phyloP scores from a whole-genome alignment of 2,113 vertebrate genomes.

The Oryzias javanicus region DNA sequence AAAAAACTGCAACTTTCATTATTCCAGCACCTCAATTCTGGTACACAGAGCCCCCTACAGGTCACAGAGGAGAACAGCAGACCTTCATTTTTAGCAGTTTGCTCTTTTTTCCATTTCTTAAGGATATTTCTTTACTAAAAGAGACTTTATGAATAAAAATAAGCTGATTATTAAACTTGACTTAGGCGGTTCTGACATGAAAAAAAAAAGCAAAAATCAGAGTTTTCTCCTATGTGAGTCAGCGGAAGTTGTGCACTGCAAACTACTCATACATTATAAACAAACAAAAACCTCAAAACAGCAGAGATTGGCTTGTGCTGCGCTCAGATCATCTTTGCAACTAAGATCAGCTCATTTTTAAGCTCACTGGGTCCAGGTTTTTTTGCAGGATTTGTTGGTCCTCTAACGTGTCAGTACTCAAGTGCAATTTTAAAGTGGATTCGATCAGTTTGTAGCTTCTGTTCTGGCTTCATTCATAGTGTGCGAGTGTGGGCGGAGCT shows the following conservation, averaged over 20 bases:
- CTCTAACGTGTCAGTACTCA: not conserved
- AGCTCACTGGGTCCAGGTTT: not conserved
- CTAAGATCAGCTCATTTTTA: not conserved
- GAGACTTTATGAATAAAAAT: too few species aligned
- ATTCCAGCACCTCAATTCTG: constrained; percentile 1
- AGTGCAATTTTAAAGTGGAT: constrained; percentile 6
- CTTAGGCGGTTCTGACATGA: too few species aligned
- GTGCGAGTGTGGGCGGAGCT: constrained; percentile 2
- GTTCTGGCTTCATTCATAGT: not conserved
- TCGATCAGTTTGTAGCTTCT: not conserved
- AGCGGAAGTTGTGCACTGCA: not conserved
- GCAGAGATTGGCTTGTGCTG: too few species aligned
- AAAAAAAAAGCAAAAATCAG: not conserved
- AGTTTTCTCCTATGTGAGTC: not conserved
- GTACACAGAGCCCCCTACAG: not conserved
- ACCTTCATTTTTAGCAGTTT: not conserved
- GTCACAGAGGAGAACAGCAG: not conserved
- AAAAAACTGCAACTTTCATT: constrained; percentile 29
- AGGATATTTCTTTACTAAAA: too few species aligned
- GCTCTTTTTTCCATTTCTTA: too few species aligned
- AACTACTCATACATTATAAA: constrained; percentile 7
- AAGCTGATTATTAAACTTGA: too few species aligned
- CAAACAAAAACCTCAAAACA: not conserved
- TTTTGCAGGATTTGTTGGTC: constrained; percentile 27
- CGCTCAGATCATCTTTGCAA: not conserved